phyloP scores from a whole-genome alignment of 1,140 invertebrate species.

The Camponotus floridanus region DNA sequence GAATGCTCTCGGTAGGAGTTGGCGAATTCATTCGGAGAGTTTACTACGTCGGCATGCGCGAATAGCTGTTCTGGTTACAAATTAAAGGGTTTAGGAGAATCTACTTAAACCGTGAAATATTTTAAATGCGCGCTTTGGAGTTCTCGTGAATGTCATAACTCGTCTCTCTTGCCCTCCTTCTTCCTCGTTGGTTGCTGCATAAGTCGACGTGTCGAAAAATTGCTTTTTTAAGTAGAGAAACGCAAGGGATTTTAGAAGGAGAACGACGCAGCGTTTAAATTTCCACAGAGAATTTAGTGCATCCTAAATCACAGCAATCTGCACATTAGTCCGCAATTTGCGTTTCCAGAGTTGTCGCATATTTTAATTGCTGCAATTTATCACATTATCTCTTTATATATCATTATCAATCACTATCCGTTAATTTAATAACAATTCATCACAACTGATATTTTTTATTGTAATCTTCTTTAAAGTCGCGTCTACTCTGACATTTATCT shows the following conservation, averaged over 20 bases:
- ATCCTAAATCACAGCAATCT: slow-evolving; percentile 14
- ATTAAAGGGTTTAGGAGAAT: slow-evolving; percentile 38
- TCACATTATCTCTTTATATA: background rate
- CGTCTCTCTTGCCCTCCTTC: background rate
- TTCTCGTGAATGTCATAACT: slow-evolving; percentile 47
- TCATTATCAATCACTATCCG: background rate
- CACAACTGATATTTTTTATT: background rate
- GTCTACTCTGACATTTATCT: background rate
- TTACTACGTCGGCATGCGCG: slow-evolving; percentile 41
- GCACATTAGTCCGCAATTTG: slow-evolving; percentile 10
- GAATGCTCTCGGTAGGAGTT: slow-evolving; percentile 26
- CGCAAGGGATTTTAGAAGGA: slow-evolving; percentile 15
- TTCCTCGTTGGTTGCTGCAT: background rate
- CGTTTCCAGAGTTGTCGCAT: background rate
- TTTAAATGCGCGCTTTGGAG: slow-evolving; percentile 44
- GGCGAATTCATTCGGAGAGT: slow-evolving; percentile 48
- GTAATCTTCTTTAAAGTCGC: background rate
- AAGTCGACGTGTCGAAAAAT: slow-evolving; percentile 58
- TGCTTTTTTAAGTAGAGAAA: slow-evolving; percentile 49
- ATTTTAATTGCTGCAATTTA: background rate
- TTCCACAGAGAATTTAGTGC: slow-evolving; percentile 12
- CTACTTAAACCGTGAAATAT: slow-evolving; percentile 54
- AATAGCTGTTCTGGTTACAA: slow-evolving; percentile 37
- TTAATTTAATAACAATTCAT: background rate
- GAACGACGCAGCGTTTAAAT: slow-evolving; percentile 17